Evolutionary conservation across 2,797 vertebrate species (phyloP).

Genomic region (Paratrypauchen microcephalus): DNA sequence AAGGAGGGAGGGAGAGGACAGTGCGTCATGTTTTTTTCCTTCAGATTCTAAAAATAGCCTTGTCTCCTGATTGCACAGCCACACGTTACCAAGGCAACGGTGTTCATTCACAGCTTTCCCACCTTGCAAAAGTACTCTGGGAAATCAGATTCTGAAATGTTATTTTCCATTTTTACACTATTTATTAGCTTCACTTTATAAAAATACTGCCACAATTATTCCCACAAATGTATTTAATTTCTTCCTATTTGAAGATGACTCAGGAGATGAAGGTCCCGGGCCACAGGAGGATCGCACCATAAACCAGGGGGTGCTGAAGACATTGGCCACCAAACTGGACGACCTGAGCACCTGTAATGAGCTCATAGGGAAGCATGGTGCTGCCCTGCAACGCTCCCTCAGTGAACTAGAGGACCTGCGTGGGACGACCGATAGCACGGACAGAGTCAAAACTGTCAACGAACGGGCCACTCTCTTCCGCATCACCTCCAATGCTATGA

Average conservation of each 20-base stretch:
- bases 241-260: constrained; percentile 84
- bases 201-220: constrained; percentile 1
- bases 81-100: constrained; percentile 77
- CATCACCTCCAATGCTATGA: constrained; percentile 99
- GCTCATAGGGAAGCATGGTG: constrained; percentile 93
- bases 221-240: neutral
- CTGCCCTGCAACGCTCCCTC: constrained; percentile 93
- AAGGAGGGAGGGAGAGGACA: constrained; percentile 50
- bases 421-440: constrained; percentile 78
- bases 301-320: constrained; percentile 86
- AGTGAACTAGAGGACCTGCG: constrained; percentile 90
- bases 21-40: constrained; percentile 69
- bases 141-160: constrained; percentile 44
- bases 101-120: constrained; percentile 77
- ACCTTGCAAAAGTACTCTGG: constrained; percentile 49
- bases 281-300: constrained; percentile 86
- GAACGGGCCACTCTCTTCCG: constrained; percentile 95
- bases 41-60: constrained; percentile 75
- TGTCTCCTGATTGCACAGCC: constrained; percentile 62
- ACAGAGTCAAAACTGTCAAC: constrained; percentile 89
- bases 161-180: constrained; percentile 39
- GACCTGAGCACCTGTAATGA: constrained; percentile 95
- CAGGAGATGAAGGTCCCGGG: constrained; percentile 88
- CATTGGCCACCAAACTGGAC: constrained; percentile 87
- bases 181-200: constrained; percentile 11